A percentile compares a stretch with the other conserved stretches of the same genome.
phyloP scores from a whole-genome alignment of 2,113 vertebrate species.

The Marmota monax region DNA sequence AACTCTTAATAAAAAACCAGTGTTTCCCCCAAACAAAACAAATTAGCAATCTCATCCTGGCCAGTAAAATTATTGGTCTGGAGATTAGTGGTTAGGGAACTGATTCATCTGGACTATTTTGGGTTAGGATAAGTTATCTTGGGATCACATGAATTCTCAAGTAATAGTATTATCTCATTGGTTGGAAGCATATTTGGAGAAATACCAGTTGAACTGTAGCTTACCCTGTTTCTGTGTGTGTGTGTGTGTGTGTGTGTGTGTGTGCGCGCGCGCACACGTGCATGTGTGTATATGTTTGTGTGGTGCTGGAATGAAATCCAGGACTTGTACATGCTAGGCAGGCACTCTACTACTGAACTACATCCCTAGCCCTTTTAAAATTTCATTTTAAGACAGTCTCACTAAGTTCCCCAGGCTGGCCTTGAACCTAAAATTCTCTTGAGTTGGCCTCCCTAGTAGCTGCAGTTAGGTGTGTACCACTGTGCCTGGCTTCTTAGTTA shows the following conservation, averaged over 20 bases:
- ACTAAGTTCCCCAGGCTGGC: no score
- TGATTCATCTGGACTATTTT: slow-evolving; percentile 30
- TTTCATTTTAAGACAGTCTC: no score
- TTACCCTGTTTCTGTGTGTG: neutral
- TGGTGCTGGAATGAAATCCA: no score
- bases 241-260: no score
- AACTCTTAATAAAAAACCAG: slow-evolving; percentile 18
- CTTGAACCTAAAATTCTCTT: no score
- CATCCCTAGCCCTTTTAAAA: no score
- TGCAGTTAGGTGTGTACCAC: no score
- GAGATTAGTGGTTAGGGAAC: neutral
- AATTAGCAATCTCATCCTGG: neutral
- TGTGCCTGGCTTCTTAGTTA: no score
- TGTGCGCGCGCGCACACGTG: rapidly evolving
- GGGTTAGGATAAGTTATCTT: slow-evolving; percentile 6
- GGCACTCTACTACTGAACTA: no score
- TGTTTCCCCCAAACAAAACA: slow-evolving; percentile 46
- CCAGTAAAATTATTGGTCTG: slow-evolving; percentile 3
- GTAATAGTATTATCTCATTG: neutral
- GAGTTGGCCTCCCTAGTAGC: no score
- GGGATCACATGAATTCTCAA: neutral
- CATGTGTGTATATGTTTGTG: no score
- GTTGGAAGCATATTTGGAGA: neutral
- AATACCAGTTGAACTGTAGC: neutral
- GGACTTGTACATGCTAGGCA: no score